Conservation (phyloP, 2,797 vertebrate genomes). For the Benthosema pterotum region DNA sequence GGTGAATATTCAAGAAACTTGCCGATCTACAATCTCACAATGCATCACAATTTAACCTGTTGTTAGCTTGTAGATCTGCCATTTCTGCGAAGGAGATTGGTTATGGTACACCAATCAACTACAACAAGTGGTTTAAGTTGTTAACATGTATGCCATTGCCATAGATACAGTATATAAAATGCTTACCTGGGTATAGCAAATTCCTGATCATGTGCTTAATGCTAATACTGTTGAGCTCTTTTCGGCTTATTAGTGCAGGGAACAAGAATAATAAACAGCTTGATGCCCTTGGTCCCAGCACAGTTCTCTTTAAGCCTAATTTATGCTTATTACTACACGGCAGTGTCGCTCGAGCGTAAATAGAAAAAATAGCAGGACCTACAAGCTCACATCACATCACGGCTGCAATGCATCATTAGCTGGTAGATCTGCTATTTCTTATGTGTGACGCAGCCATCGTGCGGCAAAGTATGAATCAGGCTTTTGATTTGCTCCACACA, state of each 20-base stretch:
- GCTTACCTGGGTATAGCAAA: conserved; percentile 12
- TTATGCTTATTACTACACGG: no score
- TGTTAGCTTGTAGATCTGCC: no score
- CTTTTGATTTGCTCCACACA: conserved; percentile 41
- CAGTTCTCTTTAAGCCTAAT: conserved; percentile 19
- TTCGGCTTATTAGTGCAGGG: conserved; percentile 12
- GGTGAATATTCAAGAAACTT: not conserved
- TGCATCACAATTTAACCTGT: not conserved
- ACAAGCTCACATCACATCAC: no score
- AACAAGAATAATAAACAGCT: conserved; percentile 33
- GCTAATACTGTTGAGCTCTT: not conserved
- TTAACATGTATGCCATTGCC: not conserved
- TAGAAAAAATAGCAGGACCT: no score
- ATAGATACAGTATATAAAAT: not conserved
- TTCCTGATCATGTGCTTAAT: conserved; percentile 9
- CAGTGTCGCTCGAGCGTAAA: no score
- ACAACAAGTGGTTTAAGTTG: not conserved
- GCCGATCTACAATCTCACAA: not conserved
- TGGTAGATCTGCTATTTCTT: no score
- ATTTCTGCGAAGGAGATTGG: no score
- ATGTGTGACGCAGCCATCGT: no score
- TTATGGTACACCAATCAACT: no score
- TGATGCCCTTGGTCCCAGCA: conserved; percentile 43
- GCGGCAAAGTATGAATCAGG: no score
- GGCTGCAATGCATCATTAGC: no score